A percentile compares a stretch with the other conserved stretches of the same genome.
Conservation (phyloP, 2,888 invertebrate genomes). For the Apomyelois bistriatella region DNA sequence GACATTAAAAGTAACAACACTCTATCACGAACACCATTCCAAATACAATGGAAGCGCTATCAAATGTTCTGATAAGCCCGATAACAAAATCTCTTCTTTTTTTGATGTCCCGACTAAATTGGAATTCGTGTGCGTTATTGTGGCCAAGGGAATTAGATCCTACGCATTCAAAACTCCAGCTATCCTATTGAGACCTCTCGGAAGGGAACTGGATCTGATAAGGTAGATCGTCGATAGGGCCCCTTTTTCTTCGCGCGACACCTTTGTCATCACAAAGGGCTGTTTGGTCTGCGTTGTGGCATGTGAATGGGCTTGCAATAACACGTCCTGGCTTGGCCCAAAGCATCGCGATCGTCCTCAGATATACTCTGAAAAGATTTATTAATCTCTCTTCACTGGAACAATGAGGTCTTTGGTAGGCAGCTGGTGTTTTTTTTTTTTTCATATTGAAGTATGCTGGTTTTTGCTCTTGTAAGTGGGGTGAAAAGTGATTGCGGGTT, state of each 20-base stretch:
- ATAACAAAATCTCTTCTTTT: slow-evolving; percentile 54
- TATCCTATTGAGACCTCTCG: slow-evolving; percentile 76
- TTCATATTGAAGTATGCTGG: slow-evolving; percentile 63
- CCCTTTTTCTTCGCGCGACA: slow-evolving; percentile 78
- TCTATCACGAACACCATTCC: slow-evolving; percentile 25
- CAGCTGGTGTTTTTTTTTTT: slow-evolving; percentile 72
- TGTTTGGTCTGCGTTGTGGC: slow-evolving; percentile 76
- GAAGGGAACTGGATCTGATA: slow-evolving; percentile 79
- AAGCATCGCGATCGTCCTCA: slow-evolving; percentile 73
- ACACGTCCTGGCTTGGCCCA: slow-evolving; percentile 68
- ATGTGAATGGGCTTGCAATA: slow-evolving; percentile 79
- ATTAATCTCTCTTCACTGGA: slow-evolving; percentile 75
- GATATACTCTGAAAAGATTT: slow-evolving; percentile 77
- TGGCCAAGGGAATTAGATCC: slow-evolving; percentile 74
- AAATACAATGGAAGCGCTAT: slow-evolving; percentile 40
- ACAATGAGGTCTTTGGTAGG: slow-evolving; percentile 73
- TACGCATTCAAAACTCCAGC: slow-evolving; percentile 69
- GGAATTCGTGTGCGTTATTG: slow-evolving; percentile 68
- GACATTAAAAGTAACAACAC: slow-evolving; percentile 13
- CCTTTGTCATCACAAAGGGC: slow-evolving; percentile 79
- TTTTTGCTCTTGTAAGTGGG: slow-evolving; percentile 63
- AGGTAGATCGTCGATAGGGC: slow-evolving; percentile 76
- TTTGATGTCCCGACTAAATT: slow-evolving; percentile 58
- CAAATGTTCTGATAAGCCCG: slow-evolving; percentile 37
- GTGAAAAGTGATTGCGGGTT: slow-evolving; percentile 47